A percentile compares a stretch with the other conserved stretches of the same genome.
These are phyloP conservation scores for Mactra quadrangularis DNA, from an alignment of 1,140 invertebrate genomes.

Conservation along the genomic window DNA sequence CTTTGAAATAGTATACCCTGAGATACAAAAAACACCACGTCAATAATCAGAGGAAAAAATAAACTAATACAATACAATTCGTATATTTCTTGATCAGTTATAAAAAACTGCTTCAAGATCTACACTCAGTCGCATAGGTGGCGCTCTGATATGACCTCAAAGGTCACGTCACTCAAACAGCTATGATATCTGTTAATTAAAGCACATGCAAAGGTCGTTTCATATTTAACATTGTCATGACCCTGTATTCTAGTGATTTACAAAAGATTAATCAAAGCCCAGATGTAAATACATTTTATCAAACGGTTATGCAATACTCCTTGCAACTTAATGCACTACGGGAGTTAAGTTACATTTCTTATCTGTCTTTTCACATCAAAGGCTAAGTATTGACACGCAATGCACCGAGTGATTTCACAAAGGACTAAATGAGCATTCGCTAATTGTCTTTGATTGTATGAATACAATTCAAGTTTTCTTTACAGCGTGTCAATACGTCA, in stretches of 20 bases:
- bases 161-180: slow-evolving; percentile 36
- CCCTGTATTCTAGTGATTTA: slow-evolving; percentile 13
- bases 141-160: not conserved
- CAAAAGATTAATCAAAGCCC: not conserved
- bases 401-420: slow-evolving; percentile 27
- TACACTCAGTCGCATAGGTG: not conserved
- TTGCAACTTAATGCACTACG: slow-evolving; percentile 4
- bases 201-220: slow-evolving; percentile 38
- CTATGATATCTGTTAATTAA: slow-evolving; percentile 38
- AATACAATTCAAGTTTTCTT: slow-evolving; percentile 13
- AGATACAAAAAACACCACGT: too few species aligned
- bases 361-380: slow-evolving; percentile 2
- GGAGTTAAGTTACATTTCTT: slow-evolving; percentile 9
- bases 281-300: slow-evolving; percentile 21
- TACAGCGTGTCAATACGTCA: slow-evolving; percentile 33
- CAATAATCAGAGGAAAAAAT: too few species aligned
- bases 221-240: slow-evolving; percentile 8
- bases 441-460: slow-evolving; percentile 30
- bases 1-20: too few species aligned
- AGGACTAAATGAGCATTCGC: slow-evolving; percentile 29
- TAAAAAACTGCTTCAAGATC: too few species aligned
- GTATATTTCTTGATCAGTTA: too few species aligned
- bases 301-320: slow-evolving; percentile 26
- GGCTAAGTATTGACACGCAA: slow-evolving; percentile 23
- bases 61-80: too few species aligned